phyloP scores from a whole-genome alignment of 23 tunicate species.

The Halocynthia roretzi region DNA sequence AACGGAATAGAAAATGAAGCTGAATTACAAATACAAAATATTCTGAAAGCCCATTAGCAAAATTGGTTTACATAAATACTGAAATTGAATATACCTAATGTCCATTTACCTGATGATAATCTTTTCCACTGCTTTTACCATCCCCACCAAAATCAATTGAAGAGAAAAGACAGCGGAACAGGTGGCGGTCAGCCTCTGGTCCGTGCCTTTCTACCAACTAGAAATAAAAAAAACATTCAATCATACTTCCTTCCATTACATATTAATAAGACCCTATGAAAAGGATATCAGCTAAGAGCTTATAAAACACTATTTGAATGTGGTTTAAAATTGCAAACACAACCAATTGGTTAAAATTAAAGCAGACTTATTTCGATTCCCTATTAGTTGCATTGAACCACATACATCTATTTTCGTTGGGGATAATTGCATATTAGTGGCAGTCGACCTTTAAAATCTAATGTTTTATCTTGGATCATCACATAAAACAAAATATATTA shows the following conservation, averaged over 20 bases:
- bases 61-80: constrained; percentile 1
- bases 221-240: background rate
- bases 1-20: background rate
- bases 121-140: constrained; percentile 87
- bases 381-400: no score
- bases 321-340: no score
- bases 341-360: no score
- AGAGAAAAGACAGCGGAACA: constrained; percentile 91
- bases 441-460: no score
- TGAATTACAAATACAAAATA: background rate
- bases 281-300: no score
- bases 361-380: no score
- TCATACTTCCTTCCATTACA: background rate
- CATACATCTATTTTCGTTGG: no score
- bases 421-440: no score
- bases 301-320: no score
- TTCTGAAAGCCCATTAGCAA: background rate
- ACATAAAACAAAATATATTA: no score
- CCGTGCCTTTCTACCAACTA: constrained; percentile 80
- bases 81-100: background rate
- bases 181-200: constrained; percentile 85
- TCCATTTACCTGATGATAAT: constrained; percentile 67
- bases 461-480: no score
- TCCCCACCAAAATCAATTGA: constrained; percentile 88
- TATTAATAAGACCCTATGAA: background rate